Evolutionary conservation across 2,113 vertebrate genomes (phyloP).

Genomic region (Nyctereutes procyonoides): DNA sequence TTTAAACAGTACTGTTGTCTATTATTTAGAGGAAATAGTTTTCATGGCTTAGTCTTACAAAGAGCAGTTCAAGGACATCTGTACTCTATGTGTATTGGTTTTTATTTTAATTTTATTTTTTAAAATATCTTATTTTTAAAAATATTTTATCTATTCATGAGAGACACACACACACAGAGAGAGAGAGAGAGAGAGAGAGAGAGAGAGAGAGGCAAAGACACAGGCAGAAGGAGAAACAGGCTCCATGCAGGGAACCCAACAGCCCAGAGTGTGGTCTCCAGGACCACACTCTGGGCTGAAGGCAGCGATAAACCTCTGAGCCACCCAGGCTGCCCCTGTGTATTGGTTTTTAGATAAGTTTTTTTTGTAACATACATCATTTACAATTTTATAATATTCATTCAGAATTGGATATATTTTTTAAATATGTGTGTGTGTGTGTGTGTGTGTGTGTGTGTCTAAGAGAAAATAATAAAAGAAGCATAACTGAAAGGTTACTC

Average conservation of each 20-base stretch:
- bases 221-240: no score
- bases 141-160: no score
- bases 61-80: slow-evolving; percentile 37
- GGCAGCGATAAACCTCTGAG: no score
- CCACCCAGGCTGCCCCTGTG: background rate
- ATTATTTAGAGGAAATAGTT: slow-evolving; percentile 63
- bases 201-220: no score
- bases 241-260: no score
- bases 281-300: no score
- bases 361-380: slow-evolving; percentile 22
- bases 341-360: slow-evolving; percentile 25
- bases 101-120: background rate
- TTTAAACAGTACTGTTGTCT: slow-evolving; percentile 23
- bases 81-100: background rate
- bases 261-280: no score
- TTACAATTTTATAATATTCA: slow-evolving; percentile 59
- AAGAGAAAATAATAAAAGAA: background rate
- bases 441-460: background rate
- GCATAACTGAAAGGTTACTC: background rate
- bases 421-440: background rate
- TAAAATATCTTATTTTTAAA: no score
- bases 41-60: slow-evolving; percentile 46
- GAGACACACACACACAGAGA: no score
- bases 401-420: background rate
- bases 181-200: no score